Evolutionary conservation across 2,888 invertebrate genomes (phyloP).

Genomic region (Apodemia duryi): DNA sequence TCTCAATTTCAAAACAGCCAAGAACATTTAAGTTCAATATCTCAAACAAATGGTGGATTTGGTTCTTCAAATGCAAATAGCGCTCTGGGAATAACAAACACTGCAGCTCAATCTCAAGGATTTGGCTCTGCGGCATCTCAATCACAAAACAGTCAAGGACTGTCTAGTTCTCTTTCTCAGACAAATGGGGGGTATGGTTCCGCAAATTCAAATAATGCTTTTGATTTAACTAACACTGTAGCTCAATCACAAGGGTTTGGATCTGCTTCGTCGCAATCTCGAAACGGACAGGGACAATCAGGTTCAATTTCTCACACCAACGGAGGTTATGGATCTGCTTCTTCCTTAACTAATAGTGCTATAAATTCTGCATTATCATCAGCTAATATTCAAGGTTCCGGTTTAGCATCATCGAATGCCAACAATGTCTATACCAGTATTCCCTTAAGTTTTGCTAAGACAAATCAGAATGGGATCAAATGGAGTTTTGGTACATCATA

Average conservation of each 20-base stretch:
- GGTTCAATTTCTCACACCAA: not conserved
- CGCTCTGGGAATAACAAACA: conserved; percentile 43
- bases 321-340: conserved; percentile 37
- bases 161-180: conserved; percentile 39
- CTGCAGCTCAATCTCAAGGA: conserved; percentile 47
- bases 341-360: conserved; percentile 34
- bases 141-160: conserved; percentile 41
- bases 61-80: conserved; percentile 49
- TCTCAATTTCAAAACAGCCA: not conserved
- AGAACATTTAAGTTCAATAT: not conserved
- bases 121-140: conserved; percentile 46
- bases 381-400: conserved; percentile 36
- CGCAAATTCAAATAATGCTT: conserved; percentile 40
- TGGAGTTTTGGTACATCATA: conserved; percentile 9
- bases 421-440: conserved; percentile 31
- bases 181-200: conserved; percentile 42
- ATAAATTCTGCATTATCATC: conserved; percentile 28
- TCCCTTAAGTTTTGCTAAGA: conserved; percentile 7
- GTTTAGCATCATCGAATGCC: conserved; percentile 40
- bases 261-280: conserved; percentile 40
- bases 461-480: conserved; percentile 7
- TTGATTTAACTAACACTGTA: conserved; percentile 40
- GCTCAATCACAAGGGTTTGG: conserved; percentile 49
- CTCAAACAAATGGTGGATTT: not conserved
- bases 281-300: not conserved